Evolutionary conservation across 2,797 vertebrate genomes (phyloP), one percentile per base, ranked within the genome.

Genomic region (Gymnothorax javanicus): DNA sequence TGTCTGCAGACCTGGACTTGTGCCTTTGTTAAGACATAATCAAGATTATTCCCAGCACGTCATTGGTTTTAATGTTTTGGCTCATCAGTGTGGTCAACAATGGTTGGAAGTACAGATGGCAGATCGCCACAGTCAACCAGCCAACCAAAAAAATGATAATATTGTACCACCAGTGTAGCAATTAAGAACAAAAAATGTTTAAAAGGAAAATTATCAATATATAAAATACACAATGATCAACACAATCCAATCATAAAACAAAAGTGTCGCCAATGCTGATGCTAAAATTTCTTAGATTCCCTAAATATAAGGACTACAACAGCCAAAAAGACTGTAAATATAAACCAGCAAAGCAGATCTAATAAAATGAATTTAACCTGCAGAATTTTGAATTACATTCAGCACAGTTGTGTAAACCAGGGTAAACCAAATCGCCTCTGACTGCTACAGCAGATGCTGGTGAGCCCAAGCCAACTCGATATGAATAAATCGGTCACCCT

Each of bases 401-500:
- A 43, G n/a, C 33, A 43, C 1, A 43, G 33, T 43, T 43, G 33
- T 1, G 33, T n/a, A 64, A 81, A 62, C 9, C 20, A 7, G 27
- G 4, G 6, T 58, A 87, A 4, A 50, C n/a, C n/a, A 15, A 84
- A 12, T 5, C 25, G 17, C 23, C 12, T 84, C n/a, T 20, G 9
- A 84, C 23, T 4, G n/a, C 54, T 17, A 7, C n/a, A 33, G 27
- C n/a, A 8, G 50, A 75, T 25, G 62, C 43, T 20, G 27, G 33
- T 13, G 27, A 81, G 17, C 17, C n/a, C 64, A 50, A 13, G 57
- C 67, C 82, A 84, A n/a, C 50, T 79, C 69, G 62, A 84, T 75
- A 84, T 84, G 58, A 84, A 87, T 84, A 50, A 20, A 54, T 84
- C 27, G n/a, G 9, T 67, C 50, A 2, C n/a, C 3, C 71, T 57